These are phyloP conservation scores for Amniataba percoides DNA, from an alignment of 2,797 vertebrate species.

Conservation along the genomic window DNA sequence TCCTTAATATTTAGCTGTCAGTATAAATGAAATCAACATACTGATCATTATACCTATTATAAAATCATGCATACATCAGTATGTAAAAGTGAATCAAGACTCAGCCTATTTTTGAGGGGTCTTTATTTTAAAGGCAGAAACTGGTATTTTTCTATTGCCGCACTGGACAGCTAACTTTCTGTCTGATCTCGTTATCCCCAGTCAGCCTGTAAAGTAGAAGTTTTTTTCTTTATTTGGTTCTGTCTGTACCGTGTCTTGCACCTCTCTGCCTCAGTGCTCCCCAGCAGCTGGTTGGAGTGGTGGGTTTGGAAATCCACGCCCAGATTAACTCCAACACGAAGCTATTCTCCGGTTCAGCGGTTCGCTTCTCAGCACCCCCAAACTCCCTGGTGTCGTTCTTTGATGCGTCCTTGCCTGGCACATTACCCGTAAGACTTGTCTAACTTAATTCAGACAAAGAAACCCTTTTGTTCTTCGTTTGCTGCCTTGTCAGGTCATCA, in stretches of 20 bases:
- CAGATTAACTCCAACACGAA: constrained; percentile 96
- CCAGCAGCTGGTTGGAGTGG: constrained; percentile 89
- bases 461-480: background rate
- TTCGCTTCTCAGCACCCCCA: constrained; percentile 92
- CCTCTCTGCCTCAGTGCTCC: constrained; percentile 75
- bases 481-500: background rate
- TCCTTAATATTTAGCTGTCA: too few relatives aligned
- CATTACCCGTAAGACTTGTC: constrained; percentile 91
- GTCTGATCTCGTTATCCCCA: background rate
- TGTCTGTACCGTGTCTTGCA: background rate
- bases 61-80: too few relatives aligned
- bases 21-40: too few relatives aligned
- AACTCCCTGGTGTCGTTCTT: constrained; percentile 97
- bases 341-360: constrained; percentile 93
- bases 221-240: background rate
- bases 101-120: too few relatives aligned
- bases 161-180: background rate
- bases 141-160: background rate
- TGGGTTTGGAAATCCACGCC: constrained; percentile 96
- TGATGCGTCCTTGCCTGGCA: constrained; percentile 96
- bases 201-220: background rate
- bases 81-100: background rate
- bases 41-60: too few relatives aligned
- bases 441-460: background rate
- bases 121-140: background rate